These are phyloP conservation scores for Heliconius nattereri DNA, from an alignment of 1,140 invertebrate genomes.

Conservation along the genomic window DNA sequence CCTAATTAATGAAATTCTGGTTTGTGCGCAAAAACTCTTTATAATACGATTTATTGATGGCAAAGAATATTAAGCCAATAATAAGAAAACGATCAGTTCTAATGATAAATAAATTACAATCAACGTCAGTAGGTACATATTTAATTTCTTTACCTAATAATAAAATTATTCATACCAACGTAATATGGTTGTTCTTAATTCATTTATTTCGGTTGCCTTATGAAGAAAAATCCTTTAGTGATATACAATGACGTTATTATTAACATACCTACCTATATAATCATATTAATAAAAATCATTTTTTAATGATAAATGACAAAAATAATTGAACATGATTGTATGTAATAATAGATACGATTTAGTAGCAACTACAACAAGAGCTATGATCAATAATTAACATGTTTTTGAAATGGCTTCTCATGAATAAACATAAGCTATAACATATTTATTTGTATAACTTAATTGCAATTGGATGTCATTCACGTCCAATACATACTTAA, in stretches of 20 bases:
- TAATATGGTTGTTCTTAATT: background rate
- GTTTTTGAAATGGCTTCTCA: background rate
- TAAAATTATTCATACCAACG: background rate
- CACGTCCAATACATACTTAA: background rate
- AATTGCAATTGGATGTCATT: background rate
- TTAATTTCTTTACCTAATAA: too few relatives aligned
- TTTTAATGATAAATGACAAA: background rate
- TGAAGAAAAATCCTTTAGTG: background rate
- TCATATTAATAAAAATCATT: too few relatives aligned
- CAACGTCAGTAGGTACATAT: background rate
- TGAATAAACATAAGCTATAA: background rate
- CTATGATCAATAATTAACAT: background rate
- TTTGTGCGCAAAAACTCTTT: slow-evolving; percentile 6
- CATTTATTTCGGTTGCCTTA: background rate
- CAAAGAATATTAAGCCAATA: slow-evolving; percentile 14
- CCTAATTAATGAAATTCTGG: slow-evolving; percentile 18
- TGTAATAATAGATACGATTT: background rate
- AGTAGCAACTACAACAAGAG: background rate
- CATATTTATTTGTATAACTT: background rate
- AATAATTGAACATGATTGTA: background rate
- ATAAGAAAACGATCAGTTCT: slow-evolving; percentile 12
- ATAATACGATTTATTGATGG: slow-evolving; percentile 4
- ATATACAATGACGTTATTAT: background rate
- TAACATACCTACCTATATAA: background rate
- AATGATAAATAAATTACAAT: slow-evolving; percentile 13